Base-by-base conservation (phyloP, 2,888 invertebrate species). In the Esperia sulphurella region DNA sequence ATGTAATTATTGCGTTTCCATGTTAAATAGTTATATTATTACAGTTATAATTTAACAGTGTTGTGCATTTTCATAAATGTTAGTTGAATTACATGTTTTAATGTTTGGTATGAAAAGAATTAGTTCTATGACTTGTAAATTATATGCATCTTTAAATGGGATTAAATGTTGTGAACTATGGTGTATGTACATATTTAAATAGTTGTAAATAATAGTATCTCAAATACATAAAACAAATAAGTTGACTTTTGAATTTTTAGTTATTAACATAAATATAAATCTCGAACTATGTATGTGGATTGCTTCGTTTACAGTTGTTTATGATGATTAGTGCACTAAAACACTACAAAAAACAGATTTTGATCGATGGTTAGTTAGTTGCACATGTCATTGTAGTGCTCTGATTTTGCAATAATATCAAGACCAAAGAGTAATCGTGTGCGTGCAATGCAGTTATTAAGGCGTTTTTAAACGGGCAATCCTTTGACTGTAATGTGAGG, bases 171-270 rank as follows among this genome's bases (percentile, higher is more conserved):
- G 76, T 80, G 73, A 77, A 79, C 75, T 73, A 75, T 76, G 78
- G 60, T 64, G 56, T 79, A 69, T 83, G 85, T 85, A 86, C 73
- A 75, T 83, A 82, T 71, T 46, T 75, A 76, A 79, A 81, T 85
- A 84, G 79, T 83, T 86, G 86, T 87, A 86, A 84, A 85, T 87
- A 84, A 86, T 83, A 83, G 83, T 84, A 87, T 83, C 68, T 77
- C 71, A 72, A 75, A 71, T 50, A 46, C 43, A 47, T 49, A 30
- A 40, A 49, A 45, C 12, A 13, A 37, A 42, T 58, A 57, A 59
- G 59, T 59, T 60, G 40, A 51, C 41, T 52, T 57, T 39, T 43
- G 46, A 52, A 49, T 21, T 56, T 52, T 59, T 42, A 58, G 53
- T 61, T 61, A 50, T 51, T 41, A 43, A 39, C 37, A 42, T 47